These are phyloP conservation scores for Pseudomugil tenellus DNA, from an alignment of 2,797 vertebrate genomes.

Conservation along the genomic window DNA sequence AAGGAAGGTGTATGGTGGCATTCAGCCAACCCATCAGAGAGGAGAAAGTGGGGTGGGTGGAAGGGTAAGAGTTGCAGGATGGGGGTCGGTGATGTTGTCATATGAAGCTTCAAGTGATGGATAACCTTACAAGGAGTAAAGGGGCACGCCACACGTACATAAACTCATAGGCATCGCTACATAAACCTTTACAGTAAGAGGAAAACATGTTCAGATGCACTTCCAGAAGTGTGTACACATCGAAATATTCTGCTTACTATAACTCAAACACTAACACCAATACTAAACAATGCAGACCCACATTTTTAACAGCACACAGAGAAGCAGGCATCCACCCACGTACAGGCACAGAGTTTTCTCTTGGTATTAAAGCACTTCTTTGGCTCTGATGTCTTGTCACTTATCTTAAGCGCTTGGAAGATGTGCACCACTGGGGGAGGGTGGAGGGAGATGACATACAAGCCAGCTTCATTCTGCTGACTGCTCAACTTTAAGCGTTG, in stretches of 20 bases:
- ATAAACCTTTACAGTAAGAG: conserved; percentile 41
- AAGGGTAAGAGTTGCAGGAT: conserved; percentile 64
- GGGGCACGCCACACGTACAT: not conserved
- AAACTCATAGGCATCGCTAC: conserved; percentile 11
- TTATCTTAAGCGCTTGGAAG: conserved; percentile 79
- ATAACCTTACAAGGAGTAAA: conserved; percentile 65
- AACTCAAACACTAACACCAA: not conserved
- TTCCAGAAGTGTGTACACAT: conserved; percentile 1
- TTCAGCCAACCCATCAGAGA: conserved; percentile 67
- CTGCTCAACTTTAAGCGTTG: conserved; percentile 74
- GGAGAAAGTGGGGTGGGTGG: conserved; percentile 58
- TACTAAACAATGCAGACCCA: conserved; percentile 8
- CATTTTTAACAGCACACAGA: conserved; percentile 18
- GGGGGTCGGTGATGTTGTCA: conserved; percentile 73
- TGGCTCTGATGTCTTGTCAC: conserved; percentile 80
- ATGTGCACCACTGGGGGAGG: conserved; percentile 66
- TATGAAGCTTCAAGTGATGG: conserved; percentile 70
- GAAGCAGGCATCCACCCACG: conserved; percentile 56
- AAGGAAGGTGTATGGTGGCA: conserved; percentile 60
- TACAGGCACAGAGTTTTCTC: conserved; percentile 59
- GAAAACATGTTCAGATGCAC: conserved; percentile 7
- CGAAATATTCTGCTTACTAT: conserved; percentile 23
- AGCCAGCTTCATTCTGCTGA: conserved; percentile 74
- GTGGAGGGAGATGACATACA: conserved; percentile 66
- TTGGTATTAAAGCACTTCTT: conserved; percentile 73